These are phyloP conservation scores for Muntiacus reevesi DNA, from an alignment of 2,113 vertebrate genomes.

Conservation along the genomic window DNA sequence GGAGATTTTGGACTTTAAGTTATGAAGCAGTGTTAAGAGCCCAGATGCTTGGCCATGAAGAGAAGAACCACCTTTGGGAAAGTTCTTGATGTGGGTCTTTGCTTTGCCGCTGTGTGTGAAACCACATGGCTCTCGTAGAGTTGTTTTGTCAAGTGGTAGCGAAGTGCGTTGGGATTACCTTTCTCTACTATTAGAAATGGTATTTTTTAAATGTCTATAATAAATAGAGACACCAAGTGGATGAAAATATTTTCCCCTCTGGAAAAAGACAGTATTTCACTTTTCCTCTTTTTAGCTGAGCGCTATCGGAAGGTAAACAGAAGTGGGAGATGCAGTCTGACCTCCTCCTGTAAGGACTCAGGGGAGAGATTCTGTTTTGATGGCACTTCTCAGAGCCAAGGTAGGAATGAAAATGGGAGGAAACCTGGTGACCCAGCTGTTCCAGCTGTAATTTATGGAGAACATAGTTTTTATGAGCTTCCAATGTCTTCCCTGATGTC, in stretches of 20 bases:
- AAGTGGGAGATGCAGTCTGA: not conserved
- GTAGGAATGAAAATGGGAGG: not conserved
- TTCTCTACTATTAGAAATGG: not conserved
- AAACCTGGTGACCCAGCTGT: not conserved
- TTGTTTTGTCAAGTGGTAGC: not conserved
- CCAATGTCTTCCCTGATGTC: not conserved
- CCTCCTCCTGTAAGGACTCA: not conserved
- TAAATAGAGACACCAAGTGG: not conserved
- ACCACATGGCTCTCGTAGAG: not conserved
- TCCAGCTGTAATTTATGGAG: not conserved
- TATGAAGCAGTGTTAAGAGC: not conserved
- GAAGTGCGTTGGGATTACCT: not conserved
- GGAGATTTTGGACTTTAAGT: not conserved
- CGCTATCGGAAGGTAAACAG: not conserved
- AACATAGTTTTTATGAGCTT: not conserved
- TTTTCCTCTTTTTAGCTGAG: conserved; percentile 4
- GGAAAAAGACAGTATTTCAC: conserved; percentile 19
- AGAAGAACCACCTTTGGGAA: not conserved
- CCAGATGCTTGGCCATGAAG: not conserved
- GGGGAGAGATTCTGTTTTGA: not conserved
- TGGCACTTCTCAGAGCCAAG: not conserved
- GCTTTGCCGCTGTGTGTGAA: not conserved
- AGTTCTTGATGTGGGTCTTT: not conserved
- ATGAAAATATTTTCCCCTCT: conserved; percentile 18
- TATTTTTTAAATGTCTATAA: not conserved